phyloP scores from a whole-genome alignment of 2,888 invertebrate genomes.

The Leptinotarsa rubiginosa region DNA sequence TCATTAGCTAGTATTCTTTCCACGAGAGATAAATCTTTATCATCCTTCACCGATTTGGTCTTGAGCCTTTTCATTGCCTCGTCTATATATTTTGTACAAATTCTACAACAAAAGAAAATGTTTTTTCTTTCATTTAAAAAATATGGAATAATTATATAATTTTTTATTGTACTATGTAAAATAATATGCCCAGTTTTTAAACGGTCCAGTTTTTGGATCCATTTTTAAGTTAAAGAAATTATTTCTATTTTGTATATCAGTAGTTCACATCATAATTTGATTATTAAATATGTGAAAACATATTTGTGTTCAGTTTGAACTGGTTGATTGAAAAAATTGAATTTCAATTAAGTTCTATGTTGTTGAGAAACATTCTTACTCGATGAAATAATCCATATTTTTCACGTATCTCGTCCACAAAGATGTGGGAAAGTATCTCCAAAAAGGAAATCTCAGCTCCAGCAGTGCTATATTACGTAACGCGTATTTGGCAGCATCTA shows the following conservation, averaged over 20 bases:
- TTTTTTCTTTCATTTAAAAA: too few species aligned
- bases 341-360: neutral
- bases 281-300: too few species aligned
- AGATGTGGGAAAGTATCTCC: constrained; percentile 74
- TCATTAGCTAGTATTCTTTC: constrained; percentile 74
- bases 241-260: too few species aligned
- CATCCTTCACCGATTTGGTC: constrained; percentile 65
- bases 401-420: constrained; percentile 74
- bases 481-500: constrained; percentile 76
- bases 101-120: constrained; percentile 65
- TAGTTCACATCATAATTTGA: too few species aligned
- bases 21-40: constrained; percentile 70
- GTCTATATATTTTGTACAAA: constrained; percentile 74
- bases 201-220: too few species aligned
- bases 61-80: constrained; percentile 67
- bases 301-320: too few species aligned
- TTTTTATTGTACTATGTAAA: too few species aligned
- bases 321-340: too few species aligned
- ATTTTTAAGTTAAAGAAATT: too few species aligned
- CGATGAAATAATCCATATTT: constrained; percentile 76
- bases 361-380: constrained; percentile 66
- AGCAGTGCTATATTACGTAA: constrained; percentile 75
- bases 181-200: too few species aligned
- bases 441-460: constrained; percentile 76
- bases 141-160: too few species aligned